Conservation (phyloP, 2,113 vertebrate genomes). For the Neogale vison region DNA sequence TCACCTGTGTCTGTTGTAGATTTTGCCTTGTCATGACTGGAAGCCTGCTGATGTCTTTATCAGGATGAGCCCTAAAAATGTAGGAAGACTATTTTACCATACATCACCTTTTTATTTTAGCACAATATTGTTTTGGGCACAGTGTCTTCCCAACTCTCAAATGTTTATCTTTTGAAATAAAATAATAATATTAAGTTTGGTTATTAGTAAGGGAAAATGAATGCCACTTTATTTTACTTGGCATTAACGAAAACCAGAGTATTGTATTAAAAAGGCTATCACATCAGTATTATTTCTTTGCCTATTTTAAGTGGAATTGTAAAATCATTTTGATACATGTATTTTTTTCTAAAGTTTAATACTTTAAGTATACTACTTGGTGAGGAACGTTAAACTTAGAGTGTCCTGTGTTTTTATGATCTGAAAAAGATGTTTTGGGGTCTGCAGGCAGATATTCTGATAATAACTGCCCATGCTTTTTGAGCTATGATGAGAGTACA, state of each 20-base stretch:
- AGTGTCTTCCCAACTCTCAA: neutral
- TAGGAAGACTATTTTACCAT: neutral
- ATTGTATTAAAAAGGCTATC: constrained; percentile 14
- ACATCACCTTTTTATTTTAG: constrained; percentile 19
- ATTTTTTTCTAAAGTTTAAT: neutral
- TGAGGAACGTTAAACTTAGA: neutral
- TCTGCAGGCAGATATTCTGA: neutral
- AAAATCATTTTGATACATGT: constrained; percentile 39
- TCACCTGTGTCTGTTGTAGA: neutral
- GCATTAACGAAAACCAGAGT: constrained; percentile 27
- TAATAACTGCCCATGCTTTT: neutral
- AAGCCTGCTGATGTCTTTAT: neutral
- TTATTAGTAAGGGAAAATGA: constrained; percentile 33
- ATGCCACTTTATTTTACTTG: constrained; percentile 25
- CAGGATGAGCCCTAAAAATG: neutral
- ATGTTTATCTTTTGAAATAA: constrained; percentile 32
- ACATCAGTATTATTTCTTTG: constrained; percentile 36
- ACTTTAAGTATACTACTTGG: constrained; percentile 46
- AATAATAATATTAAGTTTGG: neutral
- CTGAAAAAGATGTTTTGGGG: constrained; percentile 30
- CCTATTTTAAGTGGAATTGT: constrained; percentile 30
- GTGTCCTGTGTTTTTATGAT: constrained; percentile 41
- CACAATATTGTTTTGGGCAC: neutral
- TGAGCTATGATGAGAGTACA: constrained; percentile 5
- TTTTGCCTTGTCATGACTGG: constrained; percentile 32